Percentiles rank a stretch among this genome's conserved stretches.
phyloP scores from a whole-genome alignment of 2,888 invertebrate genomes.

The Zaprionus bogoriensis region DNA sequence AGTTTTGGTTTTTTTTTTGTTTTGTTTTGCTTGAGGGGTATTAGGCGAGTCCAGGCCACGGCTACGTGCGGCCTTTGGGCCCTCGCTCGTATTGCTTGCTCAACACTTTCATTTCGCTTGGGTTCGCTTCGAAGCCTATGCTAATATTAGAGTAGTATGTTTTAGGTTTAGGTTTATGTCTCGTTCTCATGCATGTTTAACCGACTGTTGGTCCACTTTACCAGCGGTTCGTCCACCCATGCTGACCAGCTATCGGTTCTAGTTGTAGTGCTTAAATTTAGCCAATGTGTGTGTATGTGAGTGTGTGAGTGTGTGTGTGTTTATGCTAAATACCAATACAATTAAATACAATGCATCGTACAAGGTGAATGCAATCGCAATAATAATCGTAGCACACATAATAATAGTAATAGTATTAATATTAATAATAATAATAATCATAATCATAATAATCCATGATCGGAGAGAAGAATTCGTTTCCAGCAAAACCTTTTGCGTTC shows the following conservation, averaged over 20 bases:
- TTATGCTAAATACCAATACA: conserved; percentile 40
- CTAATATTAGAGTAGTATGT: conserved; percentile 35
- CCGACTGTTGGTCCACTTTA: conserved; percentile 82
- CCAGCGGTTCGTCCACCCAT: conserved; percentile 73
- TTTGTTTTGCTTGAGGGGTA: conserved; percentile 7
- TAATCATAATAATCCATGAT: conserved; percentile 36
- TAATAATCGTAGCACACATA: conserved; percentile 21
- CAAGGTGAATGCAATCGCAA: conserved; percentile 25
- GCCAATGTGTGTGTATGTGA: conserved; percentile 40
- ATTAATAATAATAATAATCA: conserved; percentile 22
- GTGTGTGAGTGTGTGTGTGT: conserved; percentile 28
- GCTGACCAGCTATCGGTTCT: conserved; percentile 69
- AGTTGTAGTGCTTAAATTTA: conserved; percentile 50
- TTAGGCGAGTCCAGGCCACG: conserved; percentile 61
- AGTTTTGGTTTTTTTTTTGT: conserved; percentile 14
- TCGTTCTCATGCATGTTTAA: conserved; percentile 51
- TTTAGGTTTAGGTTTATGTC: conserved; percentile 1
- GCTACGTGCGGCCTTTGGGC: conserved; percentile 48
- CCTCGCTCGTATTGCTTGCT: conserved; percentile 81
- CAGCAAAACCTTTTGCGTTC: conserved; percentile 82
- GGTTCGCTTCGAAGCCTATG: conserved; percentile 38
- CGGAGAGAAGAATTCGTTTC: conserved; percentile 80
- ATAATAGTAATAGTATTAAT: too few species aligned
- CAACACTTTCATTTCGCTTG: conserved; percentile 72
- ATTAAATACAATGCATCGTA: conserved; percentile 23